These are phyloP conservation scores for Atherix ibis DNA, from an alignment of 2,888 invertebrate genomes.

Conservation along the genomic window DNA sequence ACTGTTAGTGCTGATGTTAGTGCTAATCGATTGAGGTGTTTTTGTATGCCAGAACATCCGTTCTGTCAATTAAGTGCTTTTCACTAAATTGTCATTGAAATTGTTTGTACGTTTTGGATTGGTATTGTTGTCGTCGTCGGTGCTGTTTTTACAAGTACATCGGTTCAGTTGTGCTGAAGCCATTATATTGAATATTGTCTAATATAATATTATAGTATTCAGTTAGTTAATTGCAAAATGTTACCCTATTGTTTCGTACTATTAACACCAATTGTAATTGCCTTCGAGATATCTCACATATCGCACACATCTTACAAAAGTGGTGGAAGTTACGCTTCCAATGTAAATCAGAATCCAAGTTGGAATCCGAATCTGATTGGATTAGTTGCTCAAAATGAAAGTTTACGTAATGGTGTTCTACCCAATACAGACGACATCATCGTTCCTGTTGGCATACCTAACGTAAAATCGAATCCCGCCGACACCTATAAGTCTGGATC, in stretches of 20 bases:
- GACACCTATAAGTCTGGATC: constrained; percentile 4
- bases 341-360: too few relatives aligned
- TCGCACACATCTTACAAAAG: neutral
- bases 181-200: neutral
- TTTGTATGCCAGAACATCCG: too few relatives aligned
- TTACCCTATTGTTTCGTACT: constrained; percentile 6
- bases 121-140: too few relatives aligned
- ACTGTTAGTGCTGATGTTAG: too few relatives aligned
- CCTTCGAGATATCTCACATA: constrained; percentile 6
- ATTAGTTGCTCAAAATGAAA: too few relatives aligned
- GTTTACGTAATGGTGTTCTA: too few relatives aligned
- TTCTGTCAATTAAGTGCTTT: too few relatives aligned
- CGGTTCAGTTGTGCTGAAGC: neutral
- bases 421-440: constrained; percentile 1
- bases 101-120: neutral
- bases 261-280: constrained; percentile 7
- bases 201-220: neutral
- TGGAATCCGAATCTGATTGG: too few relatives aligned
- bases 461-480: neutral
- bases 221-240: constrained; percentile 7
- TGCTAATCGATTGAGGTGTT: too few relatives aligned
- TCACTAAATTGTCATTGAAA: neutral
- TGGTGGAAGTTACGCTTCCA: too few relatives aligned
- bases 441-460: neutral
- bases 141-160: too few relatives aligned